These are phyloP conservation scores for Brachionus paranguensis DNA, from an alignment of 1,140 invertebrate species.

Conservation along the genomic window DNA sequence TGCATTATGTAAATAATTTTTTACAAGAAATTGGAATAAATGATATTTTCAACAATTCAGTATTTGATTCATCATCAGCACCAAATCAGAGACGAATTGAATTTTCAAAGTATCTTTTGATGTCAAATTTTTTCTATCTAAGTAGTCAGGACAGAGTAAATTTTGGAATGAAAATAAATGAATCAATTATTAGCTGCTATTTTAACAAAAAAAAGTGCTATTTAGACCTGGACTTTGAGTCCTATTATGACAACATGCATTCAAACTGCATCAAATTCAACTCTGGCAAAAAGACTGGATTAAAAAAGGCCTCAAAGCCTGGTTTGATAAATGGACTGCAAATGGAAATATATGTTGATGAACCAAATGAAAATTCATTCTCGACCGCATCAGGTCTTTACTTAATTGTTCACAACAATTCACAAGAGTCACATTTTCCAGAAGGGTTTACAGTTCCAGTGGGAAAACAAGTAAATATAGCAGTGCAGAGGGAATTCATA, in stretches of 20 bases:
- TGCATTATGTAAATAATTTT: not conserved
- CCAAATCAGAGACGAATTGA: not conserved
- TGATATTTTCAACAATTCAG: not conserved
- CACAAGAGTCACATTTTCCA: not conserved
- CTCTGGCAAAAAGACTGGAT: not conserved
- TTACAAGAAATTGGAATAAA: not conserved
- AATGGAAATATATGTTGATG: not conserved
- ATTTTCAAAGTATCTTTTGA: not conserved
- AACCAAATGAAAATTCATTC: not conserved
- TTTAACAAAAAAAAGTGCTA: not conserved
- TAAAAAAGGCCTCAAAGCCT: not conserved
- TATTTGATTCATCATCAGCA: not conserved
- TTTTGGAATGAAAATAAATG: not conserved
- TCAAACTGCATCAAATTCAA: constrained; percentile 4
- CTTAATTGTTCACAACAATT: constrained; percentile 16
- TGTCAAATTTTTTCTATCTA: not conserved
- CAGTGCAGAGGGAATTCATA: not conserved
- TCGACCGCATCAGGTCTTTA: not conserved
- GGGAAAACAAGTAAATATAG: not conserved
- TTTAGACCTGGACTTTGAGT: not conserved
- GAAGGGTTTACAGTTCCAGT: not conserved
- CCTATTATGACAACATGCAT: not conserved
- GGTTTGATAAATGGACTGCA: not conserved
- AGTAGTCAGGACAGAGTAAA: not conserved
- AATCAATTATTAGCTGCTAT: not conserved